Evolutionary conservation across 2,797 vertebrate species (phyloP).

Genomic region (Podarcis lilfordi): DNA sequence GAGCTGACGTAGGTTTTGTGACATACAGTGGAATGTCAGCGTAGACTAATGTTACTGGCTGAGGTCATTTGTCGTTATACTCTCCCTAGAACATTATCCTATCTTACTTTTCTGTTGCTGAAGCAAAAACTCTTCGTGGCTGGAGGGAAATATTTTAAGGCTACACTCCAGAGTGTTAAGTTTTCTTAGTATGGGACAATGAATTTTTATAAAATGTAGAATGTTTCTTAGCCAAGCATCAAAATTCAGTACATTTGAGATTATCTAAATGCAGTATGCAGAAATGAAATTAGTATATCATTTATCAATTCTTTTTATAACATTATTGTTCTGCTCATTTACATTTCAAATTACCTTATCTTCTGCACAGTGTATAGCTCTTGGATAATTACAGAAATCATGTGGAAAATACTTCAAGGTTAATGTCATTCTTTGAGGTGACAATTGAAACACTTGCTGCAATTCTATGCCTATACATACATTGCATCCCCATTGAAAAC

Average conservation of each 20-base stretch:
- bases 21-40: conserved; percentile 37
- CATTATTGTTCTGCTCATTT: background rate
- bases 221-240: background rate
- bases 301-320: background rate
- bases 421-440: background rate
- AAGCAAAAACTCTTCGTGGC: conserved; percentile 1
- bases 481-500: background rate
- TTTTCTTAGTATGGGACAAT: background rate
- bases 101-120: conserved; percentile 15
- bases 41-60: conserved; percentile 39
- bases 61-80: conserved; percentile 38
- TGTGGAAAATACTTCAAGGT: conserved; percentile 8
- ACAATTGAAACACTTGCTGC: conserved; percentile 3
- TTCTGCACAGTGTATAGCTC: background rate
- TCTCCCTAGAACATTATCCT: conserved; percentile 13
- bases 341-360: background rate
- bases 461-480: background rate
- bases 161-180: background rate
- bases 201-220: background rate
- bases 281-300: background rate
- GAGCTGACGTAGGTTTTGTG: conserved; percentile 37
- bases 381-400: conserved; percentile 19
- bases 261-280: background rate
- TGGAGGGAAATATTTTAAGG: background rate
- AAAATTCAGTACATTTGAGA: background rate